Evolutionary conservation across 2,797 vertebrate genomes (phyloP), one percentile per base, ranked within the genome.

Genomic region (Acanthopagrus latus): DNA sequence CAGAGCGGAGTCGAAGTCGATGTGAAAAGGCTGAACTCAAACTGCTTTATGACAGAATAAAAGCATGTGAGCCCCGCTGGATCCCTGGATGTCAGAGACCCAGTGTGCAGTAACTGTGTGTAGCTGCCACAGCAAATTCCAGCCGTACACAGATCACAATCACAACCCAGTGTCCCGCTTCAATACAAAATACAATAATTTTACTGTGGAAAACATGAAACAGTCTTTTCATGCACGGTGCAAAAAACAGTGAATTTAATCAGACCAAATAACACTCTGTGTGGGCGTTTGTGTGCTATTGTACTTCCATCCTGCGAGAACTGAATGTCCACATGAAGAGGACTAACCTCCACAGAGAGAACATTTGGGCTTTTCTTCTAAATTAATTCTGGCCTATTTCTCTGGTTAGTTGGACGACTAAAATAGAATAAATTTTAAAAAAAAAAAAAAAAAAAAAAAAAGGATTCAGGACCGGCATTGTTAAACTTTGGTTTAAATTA

Each of bases 101-200:
- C 72, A 58, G 62, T 47, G 18, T 71, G 54, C 23, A 14, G 71
- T 55, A 47, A 58, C 41, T 59, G 47, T 64, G 64, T 78, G 71
- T 18, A 57, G 74, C 74, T 64, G 63, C 66, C 11, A 9, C 71
- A 82, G 74, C 68, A 82, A 69, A 86, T 82, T 82, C 59, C 64
- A 57, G 27, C 66, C 38, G 29, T 12, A 52, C 23, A 23, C 77
- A 76, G 18, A 60, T 14, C 5, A 48, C 46, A n/a, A 17, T 55
- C 12, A 48, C 69, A 71, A 20, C 0, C n/a, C 12, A 8, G 23
- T 18, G 13, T n/a, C 46, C 14, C 54, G 33, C 6, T 41, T 47
- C 33, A 66, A n/a, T 8, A 4, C 59, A 59, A 60, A 57, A 27
- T n/a, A n/a, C n/a, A 25, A 33, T 74, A 41, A 78, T n/a, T 48